Base-by-base conservation (phyloP, 2,113 vertebrate genomes). In the Nesogale talazaci region DNA sequence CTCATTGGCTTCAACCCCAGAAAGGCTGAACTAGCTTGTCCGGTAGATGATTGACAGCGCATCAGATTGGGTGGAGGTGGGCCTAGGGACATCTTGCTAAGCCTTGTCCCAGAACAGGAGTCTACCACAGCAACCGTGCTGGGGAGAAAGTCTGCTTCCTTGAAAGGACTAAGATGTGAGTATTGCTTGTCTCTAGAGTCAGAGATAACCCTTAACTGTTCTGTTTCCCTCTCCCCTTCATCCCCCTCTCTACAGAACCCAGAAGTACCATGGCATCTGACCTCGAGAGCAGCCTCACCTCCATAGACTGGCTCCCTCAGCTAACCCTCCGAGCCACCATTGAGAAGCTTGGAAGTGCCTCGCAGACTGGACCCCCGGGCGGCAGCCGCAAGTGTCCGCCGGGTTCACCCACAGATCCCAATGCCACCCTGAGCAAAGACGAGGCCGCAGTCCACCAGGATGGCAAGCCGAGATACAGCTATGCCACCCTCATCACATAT, bases 251-350 rank as follows among this genome's bases (percentile, higher is more conserved):
- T 61, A 6, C 87, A 98, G 98, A 94, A 89, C 94, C 63, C 84
- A 95, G 92, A 91, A 95, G 93, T 86, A 92, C 78, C 81, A 99
- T 99, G 99, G 98, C 99, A 67, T 99, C 99, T 38, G 99, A 99
- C 93, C 95, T 99, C 95, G 98, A 99, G 97, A 99, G 99, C 92
- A 99, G 99, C 97, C 98, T 99, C 90, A 99, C 99, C 83, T 99
- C 99, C 94, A 99, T 99, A 96, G 99, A 99, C 98, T 99, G 99
- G 99, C 98, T 99, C 78, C 99, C 99, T 57, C 98, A 99, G 96
- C 98, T 99, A 96, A 98, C 98, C 92, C 98, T 99, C 93, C 98
- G 99, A 56, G 99, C 99, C 1, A 99, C 99, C 81, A 99, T 98
- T 88, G 99, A 99, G 96, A 98, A 99, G 96, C 97, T 98, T 92